These are phyloP conservation scores for Todiramphus saurophagus DNA, from an alignment of 2,113 vertebrate species.

Conservation along the genomic window DNA sequence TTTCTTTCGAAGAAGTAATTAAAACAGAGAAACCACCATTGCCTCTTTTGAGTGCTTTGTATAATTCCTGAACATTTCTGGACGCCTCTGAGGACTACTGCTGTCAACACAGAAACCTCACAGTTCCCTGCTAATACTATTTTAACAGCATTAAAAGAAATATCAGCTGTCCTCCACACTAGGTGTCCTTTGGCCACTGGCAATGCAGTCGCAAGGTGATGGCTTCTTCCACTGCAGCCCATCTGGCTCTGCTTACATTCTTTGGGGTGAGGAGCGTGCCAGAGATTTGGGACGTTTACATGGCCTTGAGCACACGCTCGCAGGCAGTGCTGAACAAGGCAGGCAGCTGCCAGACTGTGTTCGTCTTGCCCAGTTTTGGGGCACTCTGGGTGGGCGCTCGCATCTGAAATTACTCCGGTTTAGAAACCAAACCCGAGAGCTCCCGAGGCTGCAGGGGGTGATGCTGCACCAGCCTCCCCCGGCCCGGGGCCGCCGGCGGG, in stretches of 20 bases:
- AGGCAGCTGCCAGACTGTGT: not conserved
- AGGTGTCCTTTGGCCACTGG: not conserved
- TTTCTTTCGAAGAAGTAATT: not conserved
- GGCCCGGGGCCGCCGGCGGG: not conserved
- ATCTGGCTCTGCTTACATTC: not conserved
- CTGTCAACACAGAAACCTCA: not conserved
- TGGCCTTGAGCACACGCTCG: not conserved
- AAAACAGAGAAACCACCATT: not conserved
- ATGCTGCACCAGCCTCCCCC: not conserved
- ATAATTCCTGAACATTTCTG: not conserved
- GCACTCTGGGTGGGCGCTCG: not conserved
- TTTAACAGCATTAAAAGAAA: not conserved
- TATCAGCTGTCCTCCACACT: not conserved
- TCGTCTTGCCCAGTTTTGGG: not conserved
- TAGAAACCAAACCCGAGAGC: not conserved
- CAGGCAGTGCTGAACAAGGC: not conserved
- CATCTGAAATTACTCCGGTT: rapidly evolving
- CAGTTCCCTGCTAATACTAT: not conserved
- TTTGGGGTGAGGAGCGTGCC: too few relatives aligned
- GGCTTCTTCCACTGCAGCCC: not conserved
- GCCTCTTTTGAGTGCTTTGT: not conserved
- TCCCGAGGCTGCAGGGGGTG: not conserved
- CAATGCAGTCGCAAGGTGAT: not conserved
- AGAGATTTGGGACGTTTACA: not conserved
- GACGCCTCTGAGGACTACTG: not conserved